Evolutionary conservation across 1,140 invertebrate species (phyloP).

Genomic region (Eumeta japonica): DNA sequence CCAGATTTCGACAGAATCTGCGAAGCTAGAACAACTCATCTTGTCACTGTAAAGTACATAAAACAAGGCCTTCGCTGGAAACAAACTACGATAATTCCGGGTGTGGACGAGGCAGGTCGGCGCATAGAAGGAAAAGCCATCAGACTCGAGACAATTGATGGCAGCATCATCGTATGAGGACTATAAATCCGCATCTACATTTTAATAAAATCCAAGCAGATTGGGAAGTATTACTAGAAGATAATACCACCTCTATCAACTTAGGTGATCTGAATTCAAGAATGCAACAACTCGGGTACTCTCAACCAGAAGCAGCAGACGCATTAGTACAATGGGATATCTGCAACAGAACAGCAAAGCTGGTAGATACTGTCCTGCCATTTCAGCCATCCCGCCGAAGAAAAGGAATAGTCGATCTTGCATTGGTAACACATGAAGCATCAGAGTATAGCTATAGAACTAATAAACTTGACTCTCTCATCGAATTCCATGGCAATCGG

Average conservation of each 20-base stretch:
- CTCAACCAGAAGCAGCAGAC: not conserved
- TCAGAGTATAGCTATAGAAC: not conserved
- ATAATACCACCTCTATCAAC: slow-evolving; percentile 1
- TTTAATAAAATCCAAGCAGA: not conserved
- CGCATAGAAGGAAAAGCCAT: slow-evolving; percentile 4
- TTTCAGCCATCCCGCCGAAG: slow-evolving; percentile 1
- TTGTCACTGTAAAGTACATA: no score
- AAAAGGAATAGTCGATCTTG: slow-evolving; percentile 5
- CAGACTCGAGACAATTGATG: not conserved
- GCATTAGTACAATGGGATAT: not conserved
- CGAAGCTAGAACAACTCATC: no score
- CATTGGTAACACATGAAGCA: not conserved
- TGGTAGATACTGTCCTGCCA: slow-evolving; percentile 1
- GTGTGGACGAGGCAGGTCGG: not conserved
- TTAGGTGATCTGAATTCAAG: slow-evolving; percentile 4
- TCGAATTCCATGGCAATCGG: slow-evolving; percentile 4
- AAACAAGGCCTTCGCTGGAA: no score
- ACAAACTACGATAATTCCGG: no score
- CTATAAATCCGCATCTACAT: slow-evolving; percentile 1
- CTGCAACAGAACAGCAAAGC: not conserved
- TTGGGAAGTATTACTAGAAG: slow-evolving; percentile 1
- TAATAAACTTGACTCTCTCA: slow-evolving; percentile 1
- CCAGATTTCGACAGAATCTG: no score
- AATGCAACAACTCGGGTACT: slow-evolving; percentile 1
- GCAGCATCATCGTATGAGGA: slow-evolving; percentile 1